Conservation (phyloP, 2,797 vertebrate species). For the Pampus argenteus region DNA sequence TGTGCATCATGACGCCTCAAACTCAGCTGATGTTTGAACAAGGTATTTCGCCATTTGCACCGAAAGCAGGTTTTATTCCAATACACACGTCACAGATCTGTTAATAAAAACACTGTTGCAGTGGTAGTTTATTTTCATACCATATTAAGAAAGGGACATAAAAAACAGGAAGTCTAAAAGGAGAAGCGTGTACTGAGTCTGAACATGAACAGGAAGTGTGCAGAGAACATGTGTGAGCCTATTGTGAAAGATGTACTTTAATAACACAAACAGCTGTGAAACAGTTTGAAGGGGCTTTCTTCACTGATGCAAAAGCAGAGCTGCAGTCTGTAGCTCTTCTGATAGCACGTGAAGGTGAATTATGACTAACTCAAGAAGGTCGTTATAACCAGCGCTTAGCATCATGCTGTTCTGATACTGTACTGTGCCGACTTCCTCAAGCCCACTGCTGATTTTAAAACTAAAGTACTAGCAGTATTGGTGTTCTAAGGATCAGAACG, state of each 20-base stretch:
- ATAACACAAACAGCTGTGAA: conserved; percentile 81
- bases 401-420: too few species aligned
- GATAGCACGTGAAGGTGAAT: too few species aligned
- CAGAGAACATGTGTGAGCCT: conserved; percentile 63
- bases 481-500: conserved; percentile 10
- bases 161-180: conserved; percentile 83
- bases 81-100: conserved; percentile 53
- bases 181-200: conserved; percentile 70
- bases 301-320: conserved; percentile 29
- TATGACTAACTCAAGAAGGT: too few species aligned
- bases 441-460: conserved; percentile 76
- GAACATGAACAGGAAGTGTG: conserved; percentile 75
- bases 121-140: conserved; percentile 58
- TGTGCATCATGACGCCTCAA: background rate
- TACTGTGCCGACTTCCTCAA: too few species aligned
- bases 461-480: conserved; percentile 65
- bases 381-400: too few species aligned
- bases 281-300: conserved; percentile 76
- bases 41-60: conserved; percentile 29
- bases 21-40: background rate
- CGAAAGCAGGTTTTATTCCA: conserved; percentile 32
- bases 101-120: conserved; percentile 47
- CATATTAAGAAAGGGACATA: conserved; percentile 59
- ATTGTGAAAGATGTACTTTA: conserved; percentile 79
- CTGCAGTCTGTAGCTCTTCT: too few species aligned